phyloP scores from a whole-genome alignment of 1,140 invertebrate species.

The Portunus trituberculatus region DNA sequence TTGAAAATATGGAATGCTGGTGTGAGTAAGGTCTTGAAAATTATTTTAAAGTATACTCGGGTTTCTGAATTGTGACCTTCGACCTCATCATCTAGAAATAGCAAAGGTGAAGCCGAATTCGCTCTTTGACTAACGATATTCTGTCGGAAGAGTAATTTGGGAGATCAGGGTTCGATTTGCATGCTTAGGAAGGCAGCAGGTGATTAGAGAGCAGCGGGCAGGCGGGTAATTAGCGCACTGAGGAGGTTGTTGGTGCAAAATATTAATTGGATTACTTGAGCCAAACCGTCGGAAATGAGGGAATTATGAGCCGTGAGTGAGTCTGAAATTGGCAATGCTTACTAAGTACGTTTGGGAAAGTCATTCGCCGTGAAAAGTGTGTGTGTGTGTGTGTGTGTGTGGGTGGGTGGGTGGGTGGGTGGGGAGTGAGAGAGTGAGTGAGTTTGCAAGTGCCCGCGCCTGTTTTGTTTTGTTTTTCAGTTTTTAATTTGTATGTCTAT shows the following conservation, averaged over 20 bases:
- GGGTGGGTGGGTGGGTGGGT: not conserved
- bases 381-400: slow-evolving; percentile 46
- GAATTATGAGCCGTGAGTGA: not conserved
- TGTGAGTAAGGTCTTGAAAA: too few relatives aligned
- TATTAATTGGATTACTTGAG: not conserved
- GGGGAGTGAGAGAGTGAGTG: not conserved
- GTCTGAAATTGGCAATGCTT: not conserved
- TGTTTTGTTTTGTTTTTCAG: not conserved
- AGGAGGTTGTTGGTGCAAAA: slow-evolving; percentile 12
- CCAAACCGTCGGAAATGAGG: not conserved
- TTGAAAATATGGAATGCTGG: too few relatives aligned
- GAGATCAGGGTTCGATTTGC: not conserved
- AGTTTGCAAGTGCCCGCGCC: not conserved
- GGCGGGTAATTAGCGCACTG: not conserved
- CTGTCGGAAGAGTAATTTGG: not conserved
- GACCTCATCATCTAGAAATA: not conserved
- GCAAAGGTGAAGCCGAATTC: not conserved
- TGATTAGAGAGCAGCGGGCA: not conserved
- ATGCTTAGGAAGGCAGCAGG: not conserved
- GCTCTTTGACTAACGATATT: not conserved
- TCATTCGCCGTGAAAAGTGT: not conserved
- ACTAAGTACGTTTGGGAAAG: not conserved
- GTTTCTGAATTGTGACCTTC: too few relatives aligned
- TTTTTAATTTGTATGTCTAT: too few relatives aligned
- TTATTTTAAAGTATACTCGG: too few relatives aligned